Evolutionary conservation across 2,797 vertebrate genomes (phyloP), one percentile per base, ranked within the genome.

Genomic region (Rachycentron canadum): DNA sequence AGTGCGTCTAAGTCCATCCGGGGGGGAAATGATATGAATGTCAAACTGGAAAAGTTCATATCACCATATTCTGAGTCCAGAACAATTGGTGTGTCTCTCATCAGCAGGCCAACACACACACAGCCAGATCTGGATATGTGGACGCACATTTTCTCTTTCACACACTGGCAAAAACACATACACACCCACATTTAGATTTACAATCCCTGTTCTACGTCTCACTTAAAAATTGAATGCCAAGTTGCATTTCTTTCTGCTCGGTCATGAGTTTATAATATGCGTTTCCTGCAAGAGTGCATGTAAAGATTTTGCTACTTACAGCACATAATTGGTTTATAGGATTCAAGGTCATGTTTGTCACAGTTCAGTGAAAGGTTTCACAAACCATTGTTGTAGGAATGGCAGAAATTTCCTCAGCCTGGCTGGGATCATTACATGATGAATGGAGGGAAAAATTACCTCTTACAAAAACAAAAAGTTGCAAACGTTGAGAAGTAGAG

Each of bases 191-290:
- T 53, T 66, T 68, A 70, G 41, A 62, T 68, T 17, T 63, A 60
- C n/a, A 80, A 62, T 63, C 43, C n/a, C 26, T 36, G 25, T 30
- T 32, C 40, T 43, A 57, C 32, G 16, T 72, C 70, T 34, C 30
- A n/a, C 19, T 14, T 57, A 41, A 74, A 73, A 67, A 60, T 25
- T 25, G 49, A 82, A 68, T 69, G 71, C 74, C 60, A 78, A 64
- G 50, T 63, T 76, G 63, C 52, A 53, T 76, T 78, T 76, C 38
- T 80, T 82, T 87, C 79, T 87, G 86, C 79, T 23, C 49, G 11
- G 70, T 88, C 76, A 77, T 75, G 73, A 66, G 74, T 88, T 82
- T 74, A 58, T 73, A 78, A 82, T 81, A 16, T 60, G 83, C 47
- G 62, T 88, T 82, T 79, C 43, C 69, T 83, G 43, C 67, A 82